Conservation (phyloP, 1,140 invertebrate species). For the Drosophila persimilis region DNA sequence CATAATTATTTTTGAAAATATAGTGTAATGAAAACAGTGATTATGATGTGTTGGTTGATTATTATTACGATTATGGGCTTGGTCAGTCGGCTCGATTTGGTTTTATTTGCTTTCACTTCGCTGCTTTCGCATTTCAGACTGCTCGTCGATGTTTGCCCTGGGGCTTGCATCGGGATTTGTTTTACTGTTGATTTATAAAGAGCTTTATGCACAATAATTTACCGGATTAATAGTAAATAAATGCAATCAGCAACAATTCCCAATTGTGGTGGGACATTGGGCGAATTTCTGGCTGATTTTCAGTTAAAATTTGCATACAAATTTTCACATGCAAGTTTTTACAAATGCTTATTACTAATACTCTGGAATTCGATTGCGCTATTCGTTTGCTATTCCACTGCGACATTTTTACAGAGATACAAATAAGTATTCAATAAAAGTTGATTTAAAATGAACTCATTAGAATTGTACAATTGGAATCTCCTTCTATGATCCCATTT, state of each 20-base stretch:
- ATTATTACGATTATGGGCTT: slow-evolving; percentile 67
- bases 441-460: too few relatives aligned
- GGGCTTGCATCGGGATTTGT: slow-evolving; percentile 5
- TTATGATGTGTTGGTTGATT: slow-evolving; percentile 69
- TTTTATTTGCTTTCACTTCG: slow-evolving; percentile 60
- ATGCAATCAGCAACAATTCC: slow-evolving; percentile 3
- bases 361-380: not conserved
- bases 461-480: too few relatives aligned
- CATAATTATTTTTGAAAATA: slow-evolving; percentile 82
- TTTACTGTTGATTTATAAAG: slow-evolving; percentile 37
- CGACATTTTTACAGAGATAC: too few relatives aligned
- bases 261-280: slow-evolving; percentile 1
- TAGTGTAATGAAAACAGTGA: slow-evolving; percentile 72
- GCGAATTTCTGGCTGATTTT: slow-evolving; percentile 5
- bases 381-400: too few relatives aligned
- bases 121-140: slow-evolving; percentile 11
- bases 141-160: slow-evolving; percentile 15
- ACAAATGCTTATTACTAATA: not conserved
- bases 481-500: too few relatives aligned
- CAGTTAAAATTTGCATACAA: slow-evolving; percentile 10
- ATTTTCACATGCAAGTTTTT: not conserved
- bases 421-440: too few relatives aligned
- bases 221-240: slow-evolving; percentile 45
- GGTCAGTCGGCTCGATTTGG: slow-evolving; percentile 45
- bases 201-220: slow-evolving; percentile 34